A percentile compares a stretch with the other conserved stretches of the same genome.
These are phyloP conservation scores for Aurelia coerulea DNA, from an alignment of 30 jellyfish, hydroid and myxozoan species.

Conservation along the genomic window DNA sequence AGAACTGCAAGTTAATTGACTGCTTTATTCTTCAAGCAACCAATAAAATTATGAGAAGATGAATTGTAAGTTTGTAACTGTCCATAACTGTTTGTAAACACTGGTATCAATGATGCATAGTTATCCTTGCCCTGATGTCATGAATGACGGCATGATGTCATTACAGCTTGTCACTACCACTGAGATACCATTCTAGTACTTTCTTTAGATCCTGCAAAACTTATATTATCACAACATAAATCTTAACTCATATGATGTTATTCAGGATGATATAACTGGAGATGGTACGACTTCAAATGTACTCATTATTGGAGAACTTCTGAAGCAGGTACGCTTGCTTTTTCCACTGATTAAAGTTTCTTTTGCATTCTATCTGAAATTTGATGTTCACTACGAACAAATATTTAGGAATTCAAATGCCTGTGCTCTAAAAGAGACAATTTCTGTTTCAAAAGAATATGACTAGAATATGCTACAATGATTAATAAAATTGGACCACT, in stretches of 20 bases:
- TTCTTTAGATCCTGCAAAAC: no score
- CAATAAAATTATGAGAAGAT: no score
- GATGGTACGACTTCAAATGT: slow-evolving; percentile 99
- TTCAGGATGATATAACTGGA: slow-evolving; percentile 99
- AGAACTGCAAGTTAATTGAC: no score
- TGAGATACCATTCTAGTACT: slow-evolving; percentile 22
- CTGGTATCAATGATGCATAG: slow-evolving; percentile 61
- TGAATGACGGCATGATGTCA: slow-evolving; percentile 26
- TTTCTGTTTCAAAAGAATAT: no score
- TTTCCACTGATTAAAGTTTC: no score
- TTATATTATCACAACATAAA: neutral
- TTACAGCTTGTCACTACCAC: slow-evolving; percentile 61
- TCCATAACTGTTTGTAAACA: neutral
- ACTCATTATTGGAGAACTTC: slow-evolving; percentile 94
- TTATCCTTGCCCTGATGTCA: slow-evolving; percentile 63
- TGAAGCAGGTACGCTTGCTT: slow-evolving; percentile 77
- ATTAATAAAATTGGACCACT: no score
- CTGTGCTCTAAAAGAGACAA: no score
- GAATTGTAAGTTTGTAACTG: neutral
- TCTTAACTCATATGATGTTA: neutral
- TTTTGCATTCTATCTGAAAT: no score
- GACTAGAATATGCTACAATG: no score
- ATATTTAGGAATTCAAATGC: no score
- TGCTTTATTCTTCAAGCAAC: no score
- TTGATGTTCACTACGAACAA: no score